Evolutionary conservation across 2,888 invertebrate genomes (phyloP).

Genomic region (Drosophila rubida): DNA sequence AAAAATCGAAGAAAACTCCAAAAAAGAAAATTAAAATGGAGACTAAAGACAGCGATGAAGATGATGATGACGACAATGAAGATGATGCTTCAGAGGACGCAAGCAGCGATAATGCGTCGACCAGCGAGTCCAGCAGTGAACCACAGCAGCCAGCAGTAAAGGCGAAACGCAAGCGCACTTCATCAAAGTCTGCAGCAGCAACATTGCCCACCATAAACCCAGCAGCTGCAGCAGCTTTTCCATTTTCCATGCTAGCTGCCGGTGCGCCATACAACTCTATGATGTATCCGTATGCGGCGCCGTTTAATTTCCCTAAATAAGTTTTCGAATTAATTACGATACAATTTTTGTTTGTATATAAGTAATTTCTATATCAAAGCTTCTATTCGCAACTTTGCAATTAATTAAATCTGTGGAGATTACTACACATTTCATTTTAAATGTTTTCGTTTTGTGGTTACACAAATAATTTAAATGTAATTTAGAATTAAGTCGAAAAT

Average conservation of each 20-base stretch:
- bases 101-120: conserved; percentile 36
- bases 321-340: background rate
- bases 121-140: conserved; percentile 60
- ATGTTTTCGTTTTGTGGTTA: background rate
- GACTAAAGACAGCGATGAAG: conserved; percentile 29
- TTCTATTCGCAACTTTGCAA: background rate
- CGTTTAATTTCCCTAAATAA: conserved; percentile 63
- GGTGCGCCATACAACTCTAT: conserved; percentile 61
- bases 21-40: conserved; percentile 59
- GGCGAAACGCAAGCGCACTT: conserved; percentile 61
- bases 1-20: conserved; percentile 50
- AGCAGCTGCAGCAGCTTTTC: conserved; percentile 52
- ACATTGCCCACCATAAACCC: conserved; percentile 12
- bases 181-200: conserved; percentile 45
- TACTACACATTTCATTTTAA: background rate
- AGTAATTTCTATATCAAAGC: conserved; percentile 4
- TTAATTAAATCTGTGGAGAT: conserved; percentile 12
- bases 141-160: conserved; percentile 34
- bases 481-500: background rate
- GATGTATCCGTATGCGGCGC: conserved; percentile 67
- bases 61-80: conserved; percentile 54
- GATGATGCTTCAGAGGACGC: conserved; percentile 42
- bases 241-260: conserved; percentile 61
- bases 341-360: conserved; percentile 31
- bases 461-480: background rate